These are phyloP conservation scores for Hippocampus guttulatus DNA, from an alignment of 2,113 vertebrate genomes.

Conservation along the genomic window DNA sequence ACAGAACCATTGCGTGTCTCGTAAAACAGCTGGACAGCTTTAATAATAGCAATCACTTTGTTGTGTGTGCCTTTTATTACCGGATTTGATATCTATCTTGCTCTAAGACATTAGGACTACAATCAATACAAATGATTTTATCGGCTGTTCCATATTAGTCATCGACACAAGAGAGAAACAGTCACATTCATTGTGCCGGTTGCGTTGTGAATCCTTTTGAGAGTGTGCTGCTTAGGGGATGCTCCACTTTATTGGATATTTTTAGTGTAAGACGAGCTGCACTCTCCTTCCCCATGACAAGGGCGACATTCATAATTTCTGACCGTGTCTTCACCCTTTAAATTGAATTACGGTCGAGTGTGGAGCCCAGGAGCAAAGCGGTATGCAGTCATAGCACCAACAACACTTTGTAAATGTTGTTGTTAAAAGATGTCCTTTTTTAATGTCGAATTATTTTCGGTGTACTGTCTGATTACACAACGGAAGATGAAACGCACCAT, in stretches of 20 bases:
- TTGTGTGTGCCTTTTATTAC: constrained; percentile 1
- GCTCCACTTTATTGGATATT: constrained; percentile 68
- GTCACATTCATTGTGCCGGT: constrained; percentile 18
- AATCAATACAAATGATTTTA: constrained; percentile 8
- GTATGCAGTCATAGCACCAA: constrained; percentile 18
- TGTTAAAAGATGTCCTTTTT: constrained; percentile 10
- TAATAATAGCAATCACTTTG: not conserved
- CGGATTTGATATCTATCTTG: constrained; percentile 7
- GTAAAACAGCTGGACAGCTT: constrained; percentile 6
- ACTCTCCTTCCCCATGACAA: constrained; percentile 54
- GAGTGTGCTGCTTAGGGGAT: constrained; percentile 50
- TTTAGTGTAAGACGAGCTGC: constrained; percentile 67
- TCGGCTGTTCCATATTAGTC: not conserved
- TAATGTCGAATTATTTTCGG: not conserved
- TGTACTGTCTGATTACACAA: constrained; percentile 8
- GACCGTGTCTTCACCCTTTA: constrained; percentile 47
- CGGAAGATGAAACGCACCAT: not conserved
- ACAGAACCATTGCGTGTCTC: constrained; percentile 13
- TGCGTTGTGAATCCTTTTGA: constrained; percentile 41
- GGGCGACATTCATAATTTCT: constrained; percentile 68
- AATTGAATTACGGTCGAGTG: constrained; percentile 38
- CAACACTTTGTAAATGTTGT: constrained; percentile 18
- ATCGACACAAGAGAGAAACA: constrained; percentile 8
- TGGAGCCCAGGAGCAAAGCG: constrained; percentile 28
- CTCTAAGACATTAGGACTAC: constrained; percentile 12